A percentile compares a stretch with the other conserved stretches of the same genome.
Evolutionary conservation across 2,888 invertebrate species (phyloP).

Genomic region (Synanthedon andrenaeformis): DNA sequence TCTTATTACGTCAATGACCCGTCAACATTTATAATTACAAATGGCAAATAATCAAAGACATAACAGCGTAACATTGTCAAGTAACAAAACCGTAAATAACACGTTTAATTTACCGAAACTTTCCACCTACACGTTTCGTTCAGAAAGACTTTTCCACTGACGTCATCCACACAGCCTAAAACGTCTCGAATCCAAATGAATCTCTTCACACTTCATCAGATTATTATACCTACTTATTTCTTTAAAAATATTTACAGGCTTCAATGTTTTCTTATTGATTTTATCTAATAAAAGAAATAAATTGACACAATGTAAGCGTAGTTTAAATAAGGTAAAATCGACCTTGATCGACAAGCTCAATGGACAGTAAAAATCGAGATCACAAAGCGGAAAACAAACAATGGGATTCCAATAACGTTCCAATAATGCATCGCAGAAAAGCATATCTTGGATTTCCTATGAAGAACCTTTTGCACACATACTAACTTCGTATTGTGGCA

Average conservation of each 20-base stretch:
- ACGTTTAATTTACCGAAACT: too few species aligned
- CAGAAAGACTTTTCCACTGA: background rate
- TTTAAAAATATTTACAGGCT: too few species aligned
- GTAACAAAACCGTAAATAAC: too few species aligned
- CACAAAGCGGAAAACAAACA: constrained; percentile 11
- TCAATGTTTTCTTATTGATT: too few species aligned
- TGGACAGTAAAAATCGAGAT: background rate
- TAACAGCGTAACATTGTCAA: too few species aligned
- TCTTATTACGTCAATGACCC: too few species aligned
- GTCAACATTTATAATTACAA: too few species aligned
- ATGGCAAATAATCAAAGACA: too few species aligned
- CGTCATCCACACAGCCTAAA: background rate
- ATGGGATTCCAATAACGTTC: constrained; percentile 16
- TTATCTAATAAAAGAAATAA: too few species aligned
- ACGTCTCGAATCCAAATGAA: background rate
- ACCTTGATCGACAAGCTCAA: background rate
- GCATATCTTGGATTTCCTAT: background rate
- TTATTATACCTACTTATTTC: background rate
- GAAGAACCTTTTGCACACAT: background rate
- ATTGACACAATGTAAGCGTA: background rate
- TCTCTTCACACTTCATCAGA: background rate
- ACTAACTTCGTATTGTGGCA: too few species aligned
- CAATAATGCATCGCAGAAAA: constrained; percentile 5
- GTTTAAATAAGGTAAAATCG: background rate
- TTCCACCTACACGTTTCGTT: too few species aligned